Percentiles rank a stretch among this genome's conserved stretches.
Evolutionary conservation across 2,888 invertebrate species (phyloP).

Genomic region (Idaea biselata): DNA sequence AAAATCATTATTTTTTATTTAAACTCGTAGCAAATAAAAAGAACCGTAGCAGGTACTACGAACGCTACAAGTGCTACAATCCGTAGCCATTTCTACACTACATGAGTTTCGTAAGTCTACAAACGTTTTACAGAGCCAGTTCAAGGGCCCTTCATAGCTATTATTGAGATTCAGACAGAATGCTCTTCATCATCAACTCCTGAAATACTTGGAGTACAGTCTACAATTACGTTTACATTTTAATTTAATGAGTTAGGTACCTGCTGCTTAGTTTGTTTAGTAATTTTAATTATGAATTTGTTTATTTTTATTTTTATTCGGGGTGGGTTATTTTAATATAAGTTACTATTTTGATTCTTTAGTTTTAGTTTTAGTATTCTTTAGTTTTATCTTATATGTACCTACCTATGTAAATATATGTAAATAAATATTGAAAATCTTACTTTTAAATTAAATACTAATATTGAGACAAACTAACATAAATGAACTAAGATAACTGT

Average conservation of each 20-base stretch:
- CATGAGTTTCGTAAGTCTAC: constrained; percentile 36
- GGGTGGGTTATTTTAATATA: too few species aligned
- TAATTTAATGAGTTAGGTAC: constrained; percentile 1
- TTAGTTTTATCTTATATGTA: too few species aligned
- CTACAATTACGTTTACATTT: constrained; percentile 1
- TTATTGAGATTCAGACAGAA: constrained; percentile 73
- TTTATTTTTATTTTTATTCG: neutral
- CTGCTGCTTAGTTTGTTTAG: neutral
- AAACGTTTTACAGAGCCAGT: constrained; percentile 47
- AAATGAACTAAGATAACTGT: too few species aligned
- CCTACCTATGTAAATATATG: too few species aligned
- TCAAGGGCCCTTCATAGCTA: constrained; percentile 63
- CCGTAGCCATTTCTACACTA: constrained; percentile 22
- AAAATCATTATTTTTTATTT: too few species aligned
- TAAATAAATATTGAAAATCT: too few species aligned
- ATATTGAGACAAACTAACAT: too few species aligned
- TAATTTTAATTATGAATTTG: neutral
- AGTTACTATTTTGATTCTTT: too few species aligned
- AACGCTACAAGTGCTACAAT: constrained; percentile 3
- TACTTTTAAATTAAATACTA: too few species aligned
- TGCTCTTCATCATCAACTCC: constrained; percentile 58
- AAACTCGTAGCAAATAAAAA: neutral
- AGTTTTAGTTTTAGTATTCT: too few species aligned
- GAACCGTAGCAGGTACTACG: constrained; percentile 4
- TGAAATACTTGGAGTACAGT: constrained; percentile 5